Conservation (phyloP, 2,113 vertebrate genomes). For the Cairina moschata region DNA sequence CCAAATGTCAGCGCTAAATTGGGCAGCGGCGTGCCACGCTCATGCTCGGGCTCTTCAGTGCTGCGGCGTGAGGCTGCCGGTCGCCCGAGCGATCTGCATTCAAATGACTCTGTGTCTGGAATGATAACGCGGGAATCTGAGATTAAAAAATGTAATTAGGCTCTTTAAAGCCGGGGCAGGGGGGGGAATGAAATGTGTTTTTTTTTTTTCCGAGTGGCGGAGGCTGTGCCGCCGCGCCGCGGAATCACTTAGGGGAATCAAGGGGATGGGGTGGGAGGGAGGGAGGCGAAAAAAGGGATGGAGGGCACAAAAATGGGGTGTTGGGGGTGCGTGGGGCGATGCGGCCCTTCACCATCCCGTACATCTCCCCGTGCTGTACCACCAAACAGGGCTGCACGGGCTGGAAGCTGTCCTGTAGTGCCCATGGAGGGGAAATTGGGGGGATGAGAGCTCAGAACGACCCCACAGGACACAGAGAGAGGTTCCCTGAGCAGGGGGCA, state of each 20-base stretch:
- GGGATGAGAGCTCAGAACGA: neutral
- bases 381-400: rapidly evolving
- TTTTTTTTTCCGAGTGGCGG: neutral
- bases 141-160: slow-evolving; percentile 77
- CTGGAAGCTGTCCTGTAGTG: neutral
- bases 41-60: slow-evolving; percentile 48
- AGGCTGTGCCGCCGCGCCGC: neutral
- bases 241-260: slow-evolving; percentile 73
- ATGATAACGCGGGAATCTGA: slow-evolving; percentile 71
- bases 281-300: neutral
- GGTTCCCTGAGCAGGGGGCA: neutral
- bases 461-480: rapidly evolving
- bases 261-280: neutral
- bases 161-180: slow-evolving; percentile 60
- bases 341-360: neutral
- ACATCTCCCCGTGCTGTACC: neutral
- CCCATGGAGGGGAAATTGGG: neutral
- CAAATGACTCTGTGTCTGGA: slow-evolving; percentile 72
- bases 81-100: slow-evolving; percentile 57
- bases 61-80: too few species aligned
- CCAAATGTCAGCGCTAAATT: slow-evolving; percentile 70
- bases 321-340: neutral
- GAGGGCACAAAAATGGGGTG: neutral
- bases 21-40: neutral
- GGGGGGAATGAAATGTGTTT: too few species aligned